A percentile compares a stretch with the other conserved stretches of the same genome.
phyloP scores from a whole-genome alignment of 2,888 invertebrate species.

The Eupithecia subumbrata region DNA sequence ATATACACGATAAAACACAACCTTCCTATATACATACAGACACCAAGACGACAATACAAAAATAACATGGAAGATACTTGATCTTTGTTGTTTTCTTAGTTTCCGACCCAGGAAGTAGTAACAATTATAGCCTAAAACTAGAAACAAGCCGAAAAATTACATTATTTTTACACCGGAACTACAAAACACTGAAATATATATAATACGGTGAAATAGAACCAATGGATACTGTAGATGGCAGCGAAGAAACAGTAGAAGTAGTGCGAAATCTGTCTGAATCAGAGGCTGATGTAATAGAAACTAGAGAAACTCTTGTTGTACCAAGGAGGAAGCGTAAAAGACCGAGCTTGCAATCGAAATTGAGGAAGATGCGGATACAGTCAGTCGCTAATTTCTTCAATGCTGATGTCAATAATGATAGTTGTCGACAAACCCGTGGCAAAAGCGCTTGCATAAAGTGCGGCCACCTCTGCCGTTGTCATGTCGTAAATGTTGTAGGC shows the following conservation, averaged over 20 bases:
- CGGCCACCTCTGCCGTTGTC: too few species aligned
- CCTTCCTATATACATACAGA: neutral
- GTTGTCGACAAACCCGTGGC: neutral
- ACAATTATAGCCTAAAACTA: neutral
- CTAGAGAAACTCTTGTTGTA: conserved; percentile 12
- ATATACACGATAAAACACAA: neutral
- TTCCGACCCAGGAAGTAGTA: neutral
- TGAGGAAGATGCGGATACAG: conserved; percentile 26
- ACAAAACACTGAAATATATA: neutral
- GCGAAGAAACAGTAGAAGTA: conserved; percentile 10
- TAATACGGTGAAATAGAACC: neutral
- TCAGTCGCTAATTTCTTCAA: conserved; percentile 25
- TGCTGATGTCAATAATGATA: neutral
- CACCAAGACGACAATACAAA: neutral
- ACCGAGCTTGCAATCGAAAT: conserved; percentile 20
- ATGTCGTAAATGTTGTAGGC: too few species aligned
- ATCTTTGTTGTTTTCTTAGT: neutral
- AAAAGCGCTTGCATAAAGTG: too few species aligned
- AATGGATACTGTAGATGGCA: neutral
- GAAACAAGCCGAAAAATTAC: neutral
- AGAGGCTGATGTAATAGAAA: conserved; percentile 16
- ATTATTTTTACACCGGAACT: neutral
- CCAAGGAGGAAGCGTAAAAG: neutral
- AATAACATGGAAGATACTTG: conserved; percentile 5
- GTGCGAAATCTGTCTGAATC: conserved; percentile 9